Conservation (phyloP, 2,888 invertebrate species). For the Eupithecia centaureata region DNA sequence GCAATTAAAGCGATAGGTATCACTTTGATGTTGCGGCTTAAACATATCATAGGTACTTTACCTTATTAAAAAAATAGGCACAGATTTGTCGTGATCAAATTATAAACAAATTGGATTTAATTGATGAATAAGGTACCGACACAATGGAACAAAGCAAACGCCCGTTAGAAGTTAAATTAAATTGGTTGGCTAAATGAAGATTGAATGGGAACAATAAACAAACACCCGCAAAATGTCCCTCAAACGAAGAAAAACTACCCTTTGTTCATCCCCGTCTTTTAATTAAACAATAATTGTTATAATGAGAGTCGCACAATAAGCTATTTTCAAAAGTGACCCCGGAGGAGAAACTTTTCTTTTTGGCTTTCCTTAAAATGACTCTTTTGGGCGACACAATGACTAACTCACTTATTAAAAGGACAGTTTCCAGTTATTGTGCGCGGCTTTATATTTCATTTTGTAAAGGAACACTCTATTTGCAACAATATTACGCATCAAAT, state of each 20-base stretch:
- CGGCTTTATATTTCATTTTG: slow-evolving; percentile 20
- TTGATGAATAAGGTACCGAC: not conserved
- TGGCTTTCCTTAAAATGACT: slow-evolving; percentile 37
- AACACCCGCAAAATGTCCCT: slow-evolving; percentile 21
- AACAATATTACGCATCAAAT: not conserved
- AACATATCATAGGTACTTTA: slow-evolving; percentile 10
- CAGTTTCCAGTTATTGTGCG: slow-evolving; percentile 22
- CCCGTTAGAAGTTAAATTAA: slow-evolving; percentile 6
- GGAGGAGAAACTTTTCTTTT: slow-evolving; percentile 46
- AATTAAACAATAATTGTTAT: slow-evolving; percentile 63
- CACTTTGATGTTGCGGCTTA: slow-evolving; percentile 21
- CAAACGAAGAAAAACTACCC: slow-evolving; percentile 44
- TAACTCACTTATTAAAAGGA: slow-evolving; percentile 19
- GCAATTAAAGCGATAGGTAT: slow-evolving; percentile 23
- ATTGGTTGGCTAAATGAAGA: slow-evolving; percentile 14
- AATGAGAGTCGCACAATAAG: slow-evolving; percentile 54
- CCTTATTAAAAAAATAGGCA: not conserved
- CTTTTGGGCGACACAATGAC: slow-evolving; percentile 28
- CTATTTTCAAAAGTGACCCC: slow-evolving; percentile 52
- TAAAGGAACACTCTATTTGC: not conserved
- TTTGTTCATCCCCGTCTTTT: slow-evolving; percentile 46
- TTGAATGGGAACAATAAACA: slow-evolving; percentile 28
- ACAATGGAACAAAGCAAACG: slow-evolving; percentile 1
- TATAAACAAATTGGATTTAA: not conserved
- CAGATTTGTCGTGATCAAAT: not conserved